phyloP scores from a whole-genome alignment of 2,888 invertebrate species.

The Drosophila robusta region DNA sequence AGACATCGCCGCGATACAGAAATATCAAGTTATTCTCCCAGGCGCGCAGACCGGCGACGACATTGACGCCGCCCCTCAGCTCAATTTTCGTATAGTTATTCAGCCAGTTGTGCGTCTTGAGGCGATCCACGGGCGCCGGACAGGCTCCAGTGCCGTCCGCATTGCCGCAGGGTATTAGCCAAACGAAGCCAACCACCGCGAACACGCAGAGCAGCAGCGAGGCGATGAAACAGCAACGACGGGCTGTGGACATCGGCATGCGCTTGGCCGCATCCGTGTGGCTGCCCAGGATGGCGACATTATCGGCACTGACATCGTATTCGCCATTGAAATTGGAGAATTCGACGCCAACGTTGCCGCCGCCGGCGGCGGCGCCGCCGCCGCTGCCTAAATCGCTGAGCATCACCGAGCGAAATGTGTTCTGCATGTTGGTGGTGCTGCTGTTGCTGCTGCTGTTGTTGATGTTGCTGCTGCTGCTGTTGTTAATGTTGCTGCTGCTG shows the following conservation, averaged over 20 bases:
- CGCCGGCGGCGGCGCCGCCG: constrained; percentile 24
- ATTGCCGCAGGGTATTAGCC: constrained; percentile 90
- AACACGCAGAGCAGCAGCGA: constrained; percentile 90
- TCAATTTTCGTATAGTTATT: constrained; percentile 89
- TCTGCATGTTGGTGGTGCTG: constrained; percentile 81
- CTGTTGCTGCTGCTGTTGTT: constrained; percentile 46
- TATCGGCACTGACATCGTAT: constrained; percentile 83
- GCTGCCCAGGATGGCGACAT: constrained; percentile 83
- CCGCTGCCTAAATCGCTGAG: constrained; percentile 74
- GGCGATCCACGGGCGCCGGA: constrained; percentile 86
- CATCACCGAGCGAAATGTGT: constrained; percentile 83
- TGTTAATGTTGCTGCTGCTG: constrained; percentile 38
- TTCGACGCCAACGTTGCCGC: constrained; percentile 68
- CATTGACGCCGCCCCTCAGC: constrained; percentile 89
- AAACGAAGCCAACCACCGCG: constrained; percentile 90
- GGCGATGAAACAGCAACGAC: constrained; percentile 89
- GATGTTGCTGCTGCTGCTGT: constrained; percentile 51
- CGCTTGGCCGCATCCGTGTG: constrained; percentile 85
- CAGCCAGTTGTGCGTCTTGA: constrained; percentile 89
- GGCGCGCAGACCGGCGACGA: constrained; percentile 88
- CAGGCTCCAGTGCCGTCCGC: constrained; percentile 88
- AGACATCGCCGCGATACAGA: constrained; percentile 89
- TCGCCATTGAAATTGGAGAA: constrained; percentile 83
- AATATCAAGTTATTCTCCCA: constrained; percentile 90
- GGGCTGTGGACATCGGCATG: constrained; percentile 88